phyloP scores from a whole-genome alignment of 2,888 invertebrate genomes.

The Nemotelus pantherinus region DNA sequence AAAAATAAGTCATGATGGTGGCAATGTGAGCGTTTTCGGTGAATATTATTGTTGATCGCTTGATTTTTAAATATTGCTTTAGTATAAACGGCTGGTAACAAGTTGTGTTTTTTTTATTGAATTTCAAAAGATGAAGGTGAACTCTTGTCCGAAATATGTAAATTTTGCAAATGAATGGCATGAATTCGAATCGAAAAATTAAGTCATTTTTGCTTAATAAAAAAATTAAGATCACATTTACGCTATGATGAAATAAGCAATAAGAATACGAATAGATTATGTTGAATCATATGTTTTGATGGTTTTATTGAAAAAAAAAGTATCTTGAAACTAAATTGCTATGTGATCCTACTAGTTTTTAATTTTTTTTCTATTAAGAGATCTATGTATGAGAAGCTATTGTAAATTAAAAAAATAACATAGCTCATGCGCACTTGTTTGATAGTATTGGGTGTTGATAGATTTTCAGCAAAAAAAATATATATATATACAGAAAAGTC shows the following conservation, averaged over 20 bases:
- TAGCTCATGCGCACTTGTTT: too few species aligned
- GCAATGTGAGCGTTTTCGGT: conserved; percentile 42
- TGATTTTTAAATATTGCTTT: conserved; percentile 4
- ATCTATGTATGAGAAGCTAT: not conserved
- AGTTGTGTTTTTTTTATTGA: not conserved
- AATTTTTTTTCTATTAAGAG: not conserved
- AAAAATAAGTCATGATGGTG: not conserved
- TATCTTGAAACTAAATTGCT: too few species aligned
- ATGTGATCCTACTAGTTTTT: too few species aligned
- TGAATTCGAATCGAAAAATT: not conserved
- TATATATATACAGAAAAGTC: too few species aligned
- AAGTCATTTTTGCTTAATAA: not conserved
- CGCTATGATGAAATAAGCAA: not conserved
- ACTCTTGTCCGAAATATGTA: not conserved
- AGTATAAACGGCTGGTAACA: not conserved
- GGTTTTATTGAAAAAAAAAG: too few species aligned
- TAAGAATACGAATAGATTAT: not conserved
- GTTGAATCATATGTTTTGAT: too few species aligned
- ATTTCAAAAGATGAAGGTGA: not conserved
- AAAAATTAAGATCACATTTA: not conserved
- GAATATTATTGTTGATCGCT: conserved; percentile 29
- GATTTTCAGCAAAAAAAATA: too few species aligned
- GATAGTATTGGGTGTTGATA: too few species aligned
- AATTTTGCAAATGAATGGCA: not conserved
- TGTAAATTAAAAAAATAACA: too few species aligned